Conservation (phyloP, 2,797 vertebrate genomes). For the Ciconia nigra region DNA sequence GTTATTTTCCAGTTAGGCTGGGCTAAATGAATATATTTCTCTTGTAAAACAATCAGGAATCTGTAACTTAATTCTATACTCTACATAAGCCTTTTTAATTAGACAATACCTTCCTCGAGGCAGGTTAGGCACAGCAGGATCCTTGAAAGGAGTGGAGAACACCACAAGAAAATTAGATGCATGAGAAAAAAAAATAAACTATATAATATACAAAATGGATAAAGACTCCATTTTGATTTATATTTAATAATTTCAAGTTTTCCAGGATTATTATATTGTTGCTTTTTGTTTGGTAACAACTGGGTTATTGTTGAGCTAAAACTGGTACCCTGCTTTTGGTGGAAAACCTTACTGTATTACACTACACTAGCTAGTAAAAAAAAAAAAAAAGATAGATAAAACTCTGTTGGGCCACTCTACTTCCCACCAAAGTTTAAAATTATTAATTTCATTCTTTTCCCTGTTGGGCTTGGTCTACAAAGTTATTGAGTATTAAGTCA, state of each 20-base stretch:
- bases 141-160: not conserved
- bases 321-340: not conserved
- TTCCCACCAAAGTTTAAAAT: not conserved
- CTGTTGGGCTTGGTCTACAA: not conserved
- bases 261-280: not conserved
- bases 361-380: no score
- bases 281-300: not conserved
- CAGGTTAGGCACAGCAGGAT: not conserved
- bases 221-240: not conserved
- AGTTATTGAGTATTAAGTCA: not conserved
- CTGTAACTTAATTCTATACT: not conserved
- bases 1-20: not conserved
- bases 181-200: not conserved
- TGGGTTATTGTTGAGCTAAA: not conserved
- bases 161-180: not conserved
- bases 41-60: not conserved
- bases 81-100: not conserved
- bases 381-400: not conserved
- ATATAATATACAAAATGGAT: not conserved
- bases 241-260: not conserved
- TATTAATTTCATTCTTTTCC: not conserved
- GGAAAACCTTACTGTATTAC: not conserved
- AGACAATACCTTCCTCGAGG: not conserved
- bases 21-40: not conserved
- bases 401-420: not conserved